Conservation (phyloP, 2,797 vertebrate species). For the Phrynocephalus guinanensis region DNA sequence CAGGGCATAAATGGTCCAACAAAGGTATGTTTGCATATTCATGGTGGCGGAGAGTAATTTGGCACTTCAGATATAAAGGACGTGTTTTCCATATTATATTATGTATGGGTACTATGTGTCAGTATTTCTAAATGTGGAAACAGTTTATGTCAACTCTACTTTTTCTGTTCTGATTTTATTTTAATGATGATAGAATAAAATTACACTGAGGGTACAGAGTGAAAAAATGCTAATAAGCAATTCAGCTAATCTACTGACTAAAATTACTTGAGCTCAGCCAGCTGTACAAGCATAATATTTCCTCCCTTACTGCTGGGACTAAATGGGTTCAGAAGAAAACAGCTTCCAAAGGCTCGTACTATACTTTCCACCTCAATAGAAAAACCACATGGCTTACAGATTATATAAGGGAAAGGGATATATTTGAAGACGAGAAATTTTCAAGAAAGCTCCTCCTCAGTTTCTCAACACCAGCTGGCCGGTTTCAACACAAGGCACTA, state of each 20-base stretch:
- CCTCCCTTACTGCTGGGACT: constrained; percentile 28
- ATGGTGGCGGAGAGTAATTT: not conserved
- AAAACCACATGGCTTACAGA: not conserved
- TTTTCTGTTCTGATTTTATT: not conserved
- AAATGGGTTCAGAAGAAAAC: constrained; percentile 34
- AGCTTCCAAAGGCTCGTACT: constrained; percentile 8
- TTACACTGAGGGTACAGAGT: not conserved
- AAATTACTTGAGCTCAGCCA: constrained; percentile 41
- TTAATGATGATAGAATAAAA: constrained; percentile 28
- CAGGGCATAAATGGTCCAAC: not conserved
- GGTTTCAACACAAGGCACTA: not conserved
- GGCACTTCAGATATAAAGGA: not conserved
- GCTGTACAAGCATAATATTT: not conserved
- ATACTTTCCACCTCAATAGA: not conserved
- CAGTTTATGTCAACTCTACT: not conserved
- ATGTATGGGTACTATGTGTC: not conserved
- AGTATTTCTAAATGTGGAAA: constrained; percentile 7
- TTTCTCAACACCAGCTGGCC: not conserved
- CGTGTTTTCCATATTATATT: not conserved
- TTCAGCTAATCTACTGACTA: constrained; percentile 34
- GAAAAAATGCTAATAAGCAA: constrained; percentile 35
- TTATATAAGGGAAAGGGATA: not conserved
- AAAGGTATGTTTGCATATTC: not conserved
- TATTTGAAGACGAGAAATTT: not conserved
- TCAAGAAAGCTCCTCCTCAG: not conserved